These are phyloP conservation scores for Theretra japonica DNA, from an alignment of 2,888 invertebrate genomes.

Conservation along the genomic window DNA sequence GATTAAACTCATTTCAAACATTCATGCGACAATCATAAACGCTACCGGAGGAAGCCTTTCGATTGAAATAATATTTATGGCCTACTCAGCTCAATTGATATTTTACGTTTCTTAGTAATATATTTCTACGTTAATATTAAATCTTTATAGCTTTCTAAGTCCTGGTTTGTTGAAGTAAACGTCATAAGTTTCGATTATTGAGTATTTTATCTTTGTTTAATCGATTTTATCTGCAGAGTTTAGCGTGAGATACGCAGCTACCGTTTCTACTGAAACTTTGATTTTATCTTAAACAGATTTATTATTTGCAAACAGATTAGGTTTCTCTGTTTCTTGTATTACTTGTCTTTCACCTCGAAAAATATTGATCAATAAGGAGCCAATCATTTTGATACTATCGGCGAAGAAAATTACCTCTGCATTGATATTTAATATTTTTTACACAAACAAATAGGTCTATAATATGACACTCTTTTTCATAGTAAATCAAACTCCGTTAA, in stretches of 20 bases:
- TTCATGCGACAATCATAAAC: neutral
- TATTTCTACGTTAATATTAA: neutral
- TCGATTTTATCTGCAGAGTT: neutral
- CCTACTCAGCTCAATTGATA: neutral
- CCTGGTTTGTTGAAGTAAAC: neutral
- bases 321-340: neutral
- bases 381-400: no score
- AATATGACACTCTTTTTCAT: no score
- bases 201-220: neutral
- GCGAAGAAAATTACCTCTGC: no score
- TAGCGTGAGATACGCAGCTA: slow-evolving; percentile 17
- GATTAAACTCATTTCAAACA: neutral
- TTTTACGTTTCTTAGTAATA: neutral
- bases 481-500: neutral
- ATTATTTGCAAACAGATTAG: neutral
- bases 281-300: neutral
- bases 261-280: neutral
- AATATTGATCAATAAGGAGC: no score
- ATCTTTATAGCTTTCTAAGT: slow-evolving; percentile 3
- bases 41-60: neutral
- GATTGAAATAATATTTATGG: neutral
- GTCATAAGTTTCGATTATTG: slow-evolving; percentile 24
- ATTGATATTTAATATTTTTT: no score
- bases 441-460: no score
- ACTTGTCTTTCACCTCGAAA: neutral